phyloP scores from a whole-genome alignment of 2,797 vertebrate genomes.

The Mormyrops boulengeri region DNA sequence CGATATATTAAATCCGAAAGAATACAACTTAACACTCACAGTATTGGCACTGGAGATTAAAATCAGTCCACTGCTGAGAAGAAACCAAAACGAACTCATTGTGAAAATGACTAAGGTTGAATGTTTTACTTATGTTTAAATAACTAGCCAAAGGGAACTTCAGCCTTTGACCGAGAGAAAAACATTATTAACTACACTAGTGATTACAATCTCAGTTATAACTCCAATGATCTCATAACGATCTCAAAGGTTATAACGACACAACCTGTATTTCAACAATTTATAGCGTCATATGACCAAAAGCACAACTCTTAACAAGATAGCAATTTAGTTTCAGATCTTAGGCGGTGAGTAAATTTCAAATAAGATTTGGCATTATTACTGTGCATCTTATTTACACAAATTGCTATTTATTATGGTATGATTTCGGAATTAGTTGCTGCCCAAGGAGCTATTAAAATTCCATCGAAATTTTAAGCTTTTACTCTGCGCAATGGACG shows the following conservation, averaged over 20 bases:
- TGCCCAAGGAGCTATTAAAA: background rate
- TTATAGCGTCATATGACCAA: background rate
- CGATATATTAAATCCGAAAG: background rate
- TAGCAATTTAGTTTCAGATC: background rate
- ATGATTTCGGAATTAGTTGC: background rate
- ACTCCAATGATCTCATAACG: background rate
- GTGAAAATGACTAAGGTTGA: conserved; percentile 14
- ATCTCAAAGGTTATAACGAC: conserved; percentile 3
- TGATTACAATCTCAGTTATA: conserved; percentile 19
- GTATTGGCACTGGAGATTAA: conserved; percentile 32
- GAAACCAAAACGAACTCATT: conserved; percentile 33
- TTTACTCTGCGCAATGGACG: background rate
- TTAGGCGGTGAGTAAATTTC: background rate
- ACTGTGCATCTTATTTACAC: background rate
- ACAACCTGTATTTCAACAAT: background rate
- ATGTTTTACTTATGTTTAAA: conserved; percentile 28
- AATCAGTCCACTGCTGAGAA: conserved; percentile 43
- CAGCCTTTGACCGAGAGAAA: conserved; percentile 24
- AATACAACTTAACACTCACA: conserved; percentile 43
- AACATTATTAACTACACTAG: conserved; percentile 18
- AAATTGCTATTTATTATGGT: background rate
- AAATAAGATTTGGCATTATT: background rate
- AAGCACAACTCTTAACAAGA: background rate
- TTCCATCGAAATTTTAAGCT: background rate
- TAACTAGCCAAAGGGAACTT: conserved; percentile 29